phyloP scores from a whole-genome alignment of 2,113 vertebrate genomes.

The Polyodon spathula region DNA sequence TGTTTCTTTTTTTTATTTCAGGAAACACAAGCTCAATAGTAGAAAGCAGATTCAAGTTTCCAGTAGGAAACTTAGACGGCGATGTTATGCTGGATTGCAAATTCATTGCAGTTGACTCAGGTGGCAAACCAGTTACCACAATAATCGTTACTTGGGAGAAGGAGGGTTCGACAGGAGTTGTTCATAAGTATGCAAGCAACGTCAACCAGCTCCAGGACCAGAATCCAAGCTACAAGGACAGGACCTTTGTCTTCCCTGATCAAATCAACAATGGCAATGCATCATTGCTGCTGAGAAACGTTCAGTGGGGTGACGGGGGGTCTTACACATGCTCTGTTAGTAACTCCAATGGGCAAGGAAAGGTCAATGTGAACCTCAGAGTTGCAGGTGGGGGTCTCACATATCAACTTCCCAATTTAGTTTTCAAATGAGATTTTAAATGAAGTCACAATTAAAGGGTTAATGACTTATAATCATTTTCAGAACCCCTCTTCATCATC shows the following conservation, averaged over 20 bases:
- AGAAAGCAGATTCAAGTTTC: constrained; percentile 10
- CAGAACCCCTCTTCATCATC: too few species aligned
- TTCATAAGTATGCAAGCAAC: constrained; percentile 26
- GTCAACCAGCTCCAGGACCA: constrained; percentile 25
- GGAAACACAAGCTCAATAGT: constrained; percentile 17
- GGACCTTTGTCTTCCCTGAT: constrained; percentile 21
- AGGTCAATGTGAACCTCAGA: constrained; percentile 23
- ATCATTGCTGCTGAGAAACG: constrained; percentile 26
- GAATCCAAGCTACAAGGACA: constrained; percentile 26
- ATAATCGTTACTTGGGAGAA: constrained; percentile 32
- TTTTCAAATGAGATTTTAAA: too few species aligned
- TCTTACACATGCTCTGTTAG: constrained; percentile 26
- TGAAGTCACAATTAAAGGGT: too few species aligned
- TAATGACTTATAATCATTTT: too few species aligned
- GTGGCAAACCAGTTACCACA: background rate
- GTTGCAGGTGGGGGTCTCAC: constrained; percentile 27
- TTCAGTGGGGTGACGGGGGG: constrained; percentile 23
- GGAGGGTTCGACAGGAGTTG: constrained; percentile 24
- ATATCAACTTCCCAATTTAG: too few species aligned
- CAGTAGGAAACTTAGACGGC: constrained; percentile 27
- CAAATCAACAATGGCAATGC: constrained; percentile 24
- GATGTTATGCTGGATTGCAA: constrained; percentile 27
- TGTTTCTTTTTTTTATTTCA: constrained; percentile 2
- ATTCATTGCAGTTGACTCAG: constrained; percentile 13
- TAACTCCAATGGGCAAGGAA: constrained; percentile 22